Evolutionary conservation across 2,797 vertebrate genomes (phyloP), one percentile per base, ranked within the genome.

Genomic region (Melopsittacus undulatus): DNA sequence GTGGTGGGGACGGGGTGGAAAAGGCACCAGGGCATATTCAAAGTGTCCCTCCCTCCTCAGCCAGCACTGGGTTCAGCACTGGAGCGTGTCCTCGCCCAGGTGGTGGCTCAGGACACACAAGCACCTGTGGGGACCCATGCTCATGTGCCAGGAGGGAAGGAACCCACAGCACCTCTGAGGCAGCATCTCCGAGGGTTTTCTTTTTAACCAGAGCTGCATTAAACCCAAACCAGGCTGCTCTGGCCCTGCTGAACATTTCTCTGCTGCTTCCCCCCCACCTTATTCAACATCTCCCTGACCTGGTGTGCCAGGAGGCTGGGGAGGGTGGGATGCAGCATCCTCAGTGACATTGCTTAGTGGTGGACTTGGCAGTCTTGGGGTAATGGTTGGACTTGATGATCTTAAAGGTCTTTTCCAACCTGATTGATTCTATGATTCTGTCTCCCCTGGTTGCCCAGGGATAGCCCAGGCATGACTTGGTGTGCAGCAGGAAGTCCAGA

Each of bases 251-350:
- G 29, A 70, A 42, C 12, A 29, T 42, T 70, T 57, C 43, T 75
- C 40, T 64, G 45, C 61, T 83, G 52, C 34, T 56, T 76, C 34
- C 29, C 45, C 61, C 68, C 27, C 27, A 36, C 15, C 49, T 75
- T 27, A 72, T 8, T 42, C 46, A 73, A 26, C 36, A 64, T 18
- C 45, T 52, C 26, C 40, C 74, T 16, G 43, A 43, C n/a, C 32
- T 13, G 69, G 18, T 3, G 26, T 12, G 57, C 49, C 0, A 1
- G 52, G 40, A 77, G 23, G 56, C 61, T 38, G 17, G 24, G 8
- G 3, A 3, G 3, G 62, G 14, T 24, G 45, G 1, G 12, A 20
- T 0, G 11, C 32, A n/a, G 40, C 8, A 57, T 57, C n/a, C 56
- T 57, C n/a, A 34, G 22, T 34, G 56, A 34, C 56, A 57, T 7